Conservation (phyloP, 2,888 invertebrate species). For the Ernsta delagoae region DNA sequence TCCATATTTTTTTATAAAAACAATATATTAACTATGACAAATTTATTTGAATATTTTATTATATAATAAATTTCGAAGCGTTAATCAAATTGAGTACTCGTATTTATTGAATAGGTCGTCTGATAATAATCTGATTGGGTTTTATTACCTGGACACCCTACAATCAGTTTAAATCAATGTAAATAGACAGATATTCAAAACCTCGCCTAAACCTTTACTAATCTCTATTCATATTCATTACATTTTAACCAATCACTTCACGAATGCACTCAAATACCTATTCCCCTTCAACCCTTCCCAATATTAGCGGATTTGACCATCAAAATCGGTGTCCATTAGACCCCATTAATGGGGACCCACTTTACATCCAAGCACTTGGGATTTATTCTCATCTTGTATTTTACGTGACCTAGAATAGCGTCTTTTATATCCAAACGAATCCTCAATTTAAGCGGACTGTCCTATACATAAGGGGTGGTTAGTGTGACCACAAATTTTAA, state of each 20-base stretch:
- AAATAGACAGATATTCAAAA: no score
- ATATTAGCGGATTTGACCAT: conserved; percentile 24
- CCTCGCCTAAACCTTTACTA: not conserved
- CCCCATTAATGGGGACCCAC: conserved; percentile 34
- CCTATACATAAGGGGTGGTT: conserved; percentile 18
- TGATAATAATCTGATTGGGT: no score
- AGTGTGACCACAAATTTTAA: not conserved
- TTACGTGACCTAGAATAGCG: conserved; percentile 39
- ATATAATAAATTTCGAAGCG: no score
- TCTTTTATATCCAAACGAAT: conserved; percentile 35
- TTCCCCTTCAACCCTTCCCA: conserved; percentile 2
- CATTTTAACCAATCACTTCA: conserved; percentile 26
- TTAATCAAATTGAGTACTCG: no score
- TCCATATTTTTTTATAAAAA: no score
- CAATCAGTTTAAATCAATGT: no score
- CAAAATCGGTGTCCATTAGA: conserved; percentile 32
- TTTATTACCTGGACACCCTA: no score
- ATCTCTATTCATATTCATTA: conserved; percentile 7
- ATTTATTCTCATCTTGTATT: conserved; percentile 38
- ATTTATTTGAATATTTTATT: no score
- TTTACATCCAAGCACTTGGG: conserved; percentile 29
- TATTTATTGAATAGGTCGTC: no score
- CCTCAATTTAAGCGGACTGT: conserved; percentile 33
- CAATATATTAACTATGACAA: no score
- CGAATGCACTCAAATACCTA: not conserved